Evolutionary conservation across 2,113 vertebrate genomes (phyloP), one percentile per base, ranked within the genome.

Genomic region (Triplophysa rosa): DNA sequence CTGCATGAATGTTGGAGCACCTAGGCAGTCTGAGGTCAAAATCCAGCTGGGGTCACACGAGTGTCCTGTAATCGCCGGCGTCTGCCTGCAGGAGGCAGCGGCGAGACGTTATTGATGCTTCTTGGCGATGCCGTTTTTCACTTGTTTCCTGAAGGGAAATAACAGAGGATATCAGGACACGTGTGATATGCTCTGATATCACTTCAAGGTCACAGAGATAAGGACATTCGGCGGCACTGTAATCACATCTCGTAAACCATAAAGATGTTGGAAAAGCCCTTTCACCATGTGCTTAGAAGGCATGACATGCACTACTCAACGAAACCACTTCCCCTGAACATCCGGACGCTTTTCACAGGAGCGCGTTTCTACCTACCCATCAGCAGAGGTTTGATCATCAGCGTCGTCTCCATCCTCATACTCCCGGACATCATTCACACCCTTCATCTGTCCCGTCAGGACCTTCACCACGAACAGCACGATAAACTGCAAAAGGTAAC

Each of bases 401-500:
- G 87, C 86, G 87, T 86, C 87, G 84, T 80, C 79, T 14, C 69
- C 92, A 0, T 92, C 73, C 7, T 99, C 96, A 0, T 98, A 98
- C 70, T 99, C 98, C 0, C 98, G 89, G 26, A 97, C 92, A 0
- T 99, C 98, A 0, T 95, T 97, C 83, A 98, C 91, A 85, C 96
- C 97, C 0, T 87, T 93, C 86, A 98, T 54, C 88, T 98, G 94
- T 45, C 95, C 95, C 0, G 91, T 94, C 79, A 99, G 80, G 88
- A 98, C 92, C 90, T 96, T 98, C 86, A 92, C 92, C 45, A 96
- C 95, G 5, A 98, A 97, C 23, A 95, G 87, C 84, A 99, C 83
- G 23, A 99, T 99, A 89, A 96, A 98, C 98, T 99, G 84, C 0
- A 14, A 63, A 5, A n/a, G 52, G 12, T 8, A 42, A 61, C 19